Conservation (phyloP, 2,888 invertebrate genomes). For the Cheilosia grossa region DNA sequence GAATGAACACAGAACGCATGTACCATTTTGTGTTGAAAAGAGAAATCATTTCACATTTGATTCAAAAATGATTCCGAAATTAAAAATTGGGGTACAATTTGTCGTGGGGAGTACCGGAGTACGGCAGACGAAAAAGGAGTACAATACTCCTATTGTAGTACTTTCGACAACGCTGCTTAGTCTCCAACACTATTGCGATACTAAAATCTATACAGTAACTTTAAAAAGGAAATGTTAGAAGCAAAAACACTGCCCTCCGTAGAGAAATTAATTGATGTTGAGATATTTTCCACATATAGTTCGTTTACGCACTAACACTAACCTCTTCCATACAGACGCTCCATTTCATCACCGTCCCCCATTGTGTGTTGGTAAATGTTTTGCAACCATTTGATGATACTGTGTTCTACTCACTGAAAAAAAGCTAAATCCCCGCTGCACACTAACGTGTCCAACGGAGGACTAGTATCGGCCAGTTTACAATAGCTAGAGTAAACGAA, state of each 20-base stretch:
- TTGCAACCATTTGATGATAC: constrained; percentile 37
- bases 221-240: background rate
- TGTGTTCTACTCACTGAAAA: constrained; percentile 23
- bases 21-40: constrained; percentile 14
- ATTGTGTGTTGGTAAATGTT: constrained; percentile 33
- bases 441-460: constrained; percentile 15
- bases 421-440: constrained; percentile 20
- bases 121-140: no score
- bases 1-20: background rate
- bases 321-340: background rate
- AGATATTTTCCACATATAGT: constrained; percentile 12
- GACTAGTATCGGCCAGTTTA: constrained; percentile 16
- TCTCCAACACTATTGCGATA: background rate
- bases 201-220: background rate
- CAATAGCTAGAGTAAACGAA: constrained; percentile 59
- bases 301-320: constrained; percentile 1
- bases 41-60: constrained; percentile 34
- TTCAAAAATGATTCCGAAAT: no score
- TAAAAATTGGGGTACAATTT: no score
- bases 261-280: constrained; percentile 50
- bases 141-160: no score
- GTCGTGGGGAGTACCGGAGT: no score
- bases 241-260: background rate
- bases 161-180: no score
- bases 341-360: constrained; percentile 5